phyloP scores from a whole-genome alignment of 2,888 invertebrate species.

The Pollenia labialis region DNA sequence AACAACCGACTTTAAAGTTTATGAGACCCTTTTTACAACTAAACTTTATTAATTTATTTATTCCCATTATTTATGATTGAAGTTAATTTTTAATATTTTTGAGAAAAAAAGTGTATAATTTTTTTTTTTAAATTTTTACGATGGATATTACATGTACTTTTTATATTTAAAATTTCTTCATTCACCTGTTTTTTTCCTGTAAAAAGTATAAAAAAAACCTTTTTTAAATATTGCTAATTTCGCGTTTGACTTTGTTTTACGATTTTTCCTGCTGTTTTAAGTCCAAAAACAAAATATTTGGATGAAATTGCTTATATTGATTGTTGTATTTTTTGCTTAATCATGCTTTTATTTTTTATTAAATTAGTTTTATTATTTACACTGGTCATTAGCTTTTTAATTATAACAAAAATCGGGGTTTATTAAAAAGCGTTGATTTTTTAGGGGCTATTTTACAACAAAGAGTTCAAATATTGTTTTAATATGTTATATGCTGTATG shows the following conservation, averaged over 20 bases:
- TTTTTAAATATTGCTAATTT: slow-evolving; percentile 47
- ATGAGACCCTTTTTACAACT: neutral
- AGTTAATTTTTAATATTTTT: neutral
- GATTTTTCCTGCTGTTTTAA: slow-evolving; percentile 36
- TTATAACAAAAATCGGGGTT: too few species aligned
- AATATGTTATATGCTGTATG: too few species aligned
- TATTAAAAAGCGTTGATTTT: neutral
- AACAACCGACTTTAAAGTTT: neutral
- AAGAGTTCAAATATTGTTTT: too few species aligned
- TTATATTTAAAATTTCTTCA: slow-evolving; percentile 11
- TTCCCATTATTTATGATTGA: neutral
- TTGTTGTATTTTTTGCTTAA: slow-evolving; percentile 41
- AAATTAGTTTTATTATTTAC: slow-evolving; percentile 2
- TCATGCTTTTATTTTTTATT: neutral
- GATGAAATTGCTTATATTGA: slow-evolving; percentile 67
- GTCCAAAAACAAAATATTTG: slow-evolving; percentile 45
- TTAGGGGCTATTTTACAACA: neutral
- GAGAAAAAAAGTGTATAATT: neutral
- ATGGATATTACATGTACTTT: slow-evolving; percentile 38
- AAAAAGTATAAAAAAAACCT: slow-evolving; percentile 49
- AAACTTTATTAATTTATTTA: too few species aligned
- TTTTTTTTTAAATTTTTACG: neutral
- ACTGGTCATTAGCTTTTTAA: neutral
- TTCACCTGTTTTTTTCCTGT: slow-evolving; percentile 20
- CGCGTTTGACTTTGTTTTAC: slow-evolving; percentile 32